Evolutionary conservation across 2,888 invertebrate genomes (phyloP).

Genomic region (Trachelus tabidus): DNA sequence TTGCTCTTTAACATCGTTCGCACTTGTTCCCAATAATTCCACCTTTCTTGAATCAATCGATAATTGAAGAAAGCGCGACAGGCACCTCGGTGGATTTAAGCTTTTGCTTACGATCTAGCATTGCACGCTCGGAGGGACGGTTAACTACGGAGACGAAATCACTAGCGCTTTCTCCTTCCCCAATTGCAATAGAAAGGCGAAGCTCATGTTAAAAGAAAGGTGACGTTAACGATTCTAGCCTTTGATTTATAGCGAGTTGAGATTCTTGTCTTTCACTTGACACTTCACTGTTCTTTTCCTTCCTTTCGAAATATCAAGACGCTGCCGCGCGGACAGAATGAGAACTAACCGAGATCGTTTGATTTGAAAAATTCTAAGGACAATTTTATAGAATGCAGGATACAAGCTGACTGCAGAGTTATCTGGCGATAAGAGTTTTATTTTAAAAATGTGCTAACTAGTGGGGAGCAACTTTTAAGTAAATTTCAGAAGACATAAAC

Average conservation of each 20-base stretch:
- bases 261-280: neutral
- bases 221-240: neutral
- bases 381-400: neutral
- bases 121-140: conserved; percentile 35
- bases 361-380: neutral
- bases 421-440: neutral
- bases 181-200: neutral
- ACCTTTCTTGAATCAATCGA: neutral
- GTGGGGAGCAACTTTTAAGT: neutral
- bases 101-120: conserved; percentile 38
- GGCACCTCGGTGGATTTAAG: neutral
- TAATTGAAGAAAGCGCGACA: conserved; percentile 3
- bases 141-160: neutral
- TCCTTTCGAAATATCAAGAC: neutral
- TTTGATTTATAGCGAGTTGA: neutral
- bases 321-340: neutral
- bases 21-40: neutral
- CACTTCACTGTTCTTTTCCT: neutral
- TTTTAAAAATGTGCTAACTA: neutral
- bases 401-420: neutral
- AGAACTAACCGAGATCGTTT: neutral
- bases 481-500: neutral
- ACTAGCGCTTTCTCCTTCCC: neutral
- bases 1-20: neutral
- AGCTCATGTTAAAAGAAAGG: neutral